Base-by-base conservation (phyloP, 1,140 invertebrate species). In the Cydia splendana region DNA sequence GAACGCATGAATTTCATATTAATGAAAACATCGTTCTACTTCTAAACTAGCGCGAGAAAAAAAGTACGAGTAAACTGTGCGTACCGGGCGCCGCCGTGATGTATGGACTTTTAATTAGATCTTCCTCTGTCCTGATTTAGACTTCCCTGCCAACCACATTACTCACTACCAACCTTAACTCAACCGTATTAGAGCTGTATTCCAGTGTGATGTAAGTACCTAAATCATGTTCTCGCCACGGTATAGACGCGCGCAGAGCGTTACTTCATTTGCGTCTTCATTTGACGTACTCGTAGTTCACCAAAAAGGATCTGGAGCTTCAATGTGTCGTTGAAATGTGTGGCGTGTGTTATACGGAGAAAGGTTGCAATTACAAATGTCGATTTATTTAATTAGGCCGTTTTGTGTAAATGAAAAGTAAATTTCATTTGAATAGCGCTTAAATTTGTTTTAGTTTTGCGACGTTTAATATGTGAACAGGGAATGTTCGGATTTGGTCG, bases 101-200 rank as follows among this genome's bases (percentile, higher is more conserved):
- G 88, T 89, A 91, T 85, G 86, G 85, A 75, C 82, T 87, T 91
- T 91, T 91, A 91, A 91, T 91, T 90, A 90, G 88, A 83, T 85
- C 85, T 90, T 91, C 88, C 89, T 84, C 80, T 74, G 45, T 15
- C 69, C 81, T 81, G 78, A 73, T 76, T 79, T 83, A 82, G 81
- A 78, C 79, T 24, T 24, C 57, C 57, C 57, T 12, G 20, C n/a
- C 15, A 6, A 6, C 51, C n/a, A 18, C 51, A 53, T 62, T 24
- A 24, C 57, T 4, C 9, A 62, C 4, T 20, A 24, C 57, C 4
- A 18, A 18, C 57, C 9, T 62, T 62, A 62, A 62, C 7, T 62
- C 57, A 24, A 62, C 20, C 2, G 2, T 6, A 62, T 20, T 12
- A 62, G 20, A 2, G 18, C 57, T 62, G 12, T 18, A 18, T 24